Evolutionary conservation across 2,113 vertebrate species (phyloP), one percentile per base, ranked within the genome.

Genomic region (Silurus glanis): DNA sequence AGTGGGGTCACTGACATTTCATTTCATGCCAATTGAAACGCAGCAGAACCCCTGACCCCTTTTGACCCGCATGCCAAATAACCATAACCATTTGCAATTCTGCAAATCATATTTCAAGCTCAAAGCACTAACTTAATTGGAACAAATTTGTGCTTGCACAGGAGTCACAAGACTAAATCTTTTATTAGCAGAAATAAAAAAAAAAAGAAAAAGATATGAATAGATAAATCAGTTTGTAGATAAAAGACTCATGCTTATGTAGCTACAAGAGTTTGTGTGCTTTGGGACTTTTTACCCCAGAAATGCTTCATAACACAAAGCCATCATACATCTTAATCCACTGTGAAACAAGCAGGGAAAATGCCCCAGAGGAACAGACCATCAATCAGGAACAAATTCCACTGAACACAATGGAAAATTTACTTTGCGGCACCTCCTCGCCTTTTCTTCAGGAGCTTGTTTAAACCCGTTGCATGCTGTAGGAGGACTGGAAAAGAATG

Each of bases 321-420:
- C 58, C 58, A 66, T 53, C 80, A 16, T 82, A 72, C 59, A 69
- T 81, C 75, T 59, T 74, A 66, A 87, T 55, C 87, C 59, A 71
- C 56, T 78, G 80, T 56, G 82, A 83, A 87, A 69, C 75, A 75
- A 82, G 62, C 61, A 37, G 58, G 75, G 85, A 90, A 89, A 90
- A 87, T 87, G 45, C 59, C 80, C 81, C n/a, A 7, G 45, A 47
- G 85, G 59, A 85, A 61, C 37, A 72, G 76, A 61, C 62, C 85
- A 90, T 88, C 85, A 83, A 89, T 90, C 87, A 87, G 66, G 66
- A 62, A 83, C 83, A 47, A 59, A 89, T 89, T 85, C 56, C 85
- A 79, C 5, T 66, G 28, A 83, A 83, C 71, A 89, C 86, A 87
- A 89, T 88, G 59, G 85, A 87, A 90, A 84, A 45, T 83, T 84